These are phyloP conservation scores for Euschistus heros DNA, from an alignment of 1,140 invertebrate species.

Conservation along the genomic window DNA sequence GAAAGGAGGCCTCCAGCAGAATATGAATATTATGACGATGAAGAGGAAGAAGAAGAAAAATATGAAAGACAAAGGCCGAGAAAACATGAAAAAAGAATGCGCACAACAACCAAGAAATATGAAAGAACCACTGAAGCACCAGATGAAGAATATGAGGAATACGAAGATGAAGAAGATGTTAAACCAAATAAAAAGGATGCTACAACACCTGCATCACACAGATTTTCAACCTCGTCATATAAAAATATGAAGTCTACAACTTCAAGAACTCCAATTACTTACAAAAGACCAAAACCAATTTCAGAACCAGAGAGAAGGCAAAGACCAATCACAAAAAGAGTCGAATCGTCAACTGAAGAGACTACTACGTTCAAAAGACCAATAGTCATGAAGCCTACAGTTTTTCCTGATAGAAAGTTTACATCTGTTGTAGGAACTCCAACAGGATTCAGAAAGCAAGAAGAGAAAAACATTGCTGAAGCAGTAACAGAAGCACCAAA, in stretches of 20 bases:
- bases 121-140: conserved; percentile 6
- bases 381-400: conserved; percentile 4
- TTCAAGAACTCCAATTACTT: neutral
- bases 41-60: conserved; percentile 12
- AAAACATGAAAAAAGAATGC: conserved; percentile 8
- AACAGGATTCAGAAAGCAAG: conserved; percentile 18
- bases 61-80: conserved; percentile 4
- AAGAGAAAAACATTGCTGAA: conserved; percentile 4
- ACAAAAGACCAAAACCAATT: neutral
- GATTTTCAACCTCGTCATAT: conserved; percentile 19
- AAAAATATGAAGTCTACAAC: conserved; percentile 14
- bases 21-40: conserved; percentile 4
- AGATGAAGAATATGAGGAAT: conserved; percentile 21
- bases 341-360: conserved; percentile 4
- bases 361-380: conserved; percentile 5
- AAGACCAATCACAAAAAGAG: neutral
- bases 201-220: conserved; percentile 19
- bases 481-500: neutral
- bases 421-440: conserved; percentile 15
- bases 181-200: neutral
- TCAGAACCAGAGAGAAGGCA: neutral
- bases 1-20: neutral
- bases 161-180: conserved; percentile 19
- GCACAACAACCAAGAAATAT: conserved; percentile 19
- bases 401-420: conserved; percentile 14